A percentile compares a stretch with the other conserved stretches of the same genome.
phyloP scores from a whole-genome alignment of 2,888 invertebrate genomes.

The Myathropa florea region DNA sequence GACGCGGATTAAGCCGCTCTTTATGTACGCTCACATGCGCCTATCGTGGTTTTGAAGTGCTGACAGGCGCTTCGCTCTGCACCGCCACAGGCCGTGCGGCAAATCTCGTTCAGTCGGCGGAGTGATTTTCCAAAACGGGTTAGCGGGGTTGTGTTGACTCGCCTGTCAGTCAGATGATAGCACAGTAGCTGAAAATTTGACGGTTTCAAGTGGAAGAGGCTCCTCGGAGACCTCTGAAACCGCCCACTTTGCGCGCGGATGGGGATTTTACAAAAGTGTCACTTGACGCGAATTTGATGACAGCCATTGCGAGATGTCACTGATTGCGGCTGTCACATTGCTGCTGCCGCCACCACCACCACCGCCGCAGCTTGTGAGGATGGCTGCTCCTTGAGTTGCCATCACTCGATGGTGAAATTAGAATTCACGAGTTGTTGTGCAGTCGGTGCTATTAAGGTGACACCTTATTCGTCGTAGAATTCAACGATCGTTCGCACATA shows the following conservation, averaged over 20 bases:
- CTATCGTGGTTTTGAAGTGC: slow-evolving; percentile 25
- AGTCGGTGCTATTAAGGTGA: slow-evolving; percentile 70
- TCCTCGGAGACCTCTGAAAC: slow-evolving; percentile 59
- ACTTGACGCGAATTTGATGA: slow-evolving; percentile 65
- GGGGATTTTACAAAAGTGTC: slow-evolving; percentile 55
- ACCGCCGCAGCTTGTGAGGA: slow-evolving; percentile 6
- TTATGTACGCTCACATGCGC: slow-evolving; percentile 30
- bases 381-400: slow-evolving; percentile 22
- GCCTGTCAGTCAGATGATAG: slow-evolving; percentile 32
- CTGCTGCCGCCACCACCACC: slow-evolving; percentile 17
- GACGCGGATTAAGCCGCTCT: slow-evolving; percentile 57
- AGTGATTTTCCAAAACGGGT: slow-evolving; percentile 33
- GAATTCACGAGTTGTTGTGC: slow-evolving; percentile 67
- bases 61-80: slow-evolving; percentile 44
- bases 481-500: slow-evolving; percentile 52
- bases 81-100: neutral
- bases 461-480: slow-evolving; percentile 69
- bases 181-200: slow-evolving; percentile 50
- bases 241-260: slow-evolving; percentile 61
- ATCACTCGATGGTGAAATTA: slow-evolving; percentile 51
- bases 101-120: neutral
- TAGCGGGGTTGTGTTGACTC: slow-evolving; percentile 25
- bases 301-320: slow-evolving; percentile 69
- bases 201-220: slow-evolving; percentile 34
- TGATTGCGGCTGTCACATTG: slow-evolving; percentile 48